Evolutionary conservation across 1,140 invertebrate genomes (phyloP), one percentile per base, ranked within the genome.

Genomic region (Lasioglossum albipes): DNA sequence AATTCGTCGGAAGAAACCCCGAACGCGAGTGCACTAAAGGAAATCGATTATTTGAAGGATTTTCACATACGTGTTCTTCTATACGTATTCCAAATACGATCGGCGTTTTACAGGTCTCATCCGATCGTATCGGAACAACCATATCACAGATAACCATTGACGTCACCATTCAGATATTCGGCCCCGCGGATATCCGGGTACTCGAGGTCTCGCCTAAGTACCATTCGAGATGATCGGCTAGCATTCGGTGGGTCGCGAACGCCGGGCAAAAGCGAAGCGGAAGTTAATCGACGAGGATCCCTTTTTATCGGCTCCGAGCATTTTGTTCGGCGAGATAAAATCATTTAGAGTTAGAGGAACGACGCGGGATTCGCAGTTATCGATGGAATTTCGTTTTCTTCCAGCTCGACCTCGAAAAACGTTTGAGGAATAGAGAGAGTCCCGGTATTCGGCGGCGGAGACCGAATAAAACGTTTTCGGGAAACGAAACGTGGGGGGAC

Each of bases 241-340:
- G n/a, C 20, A 36, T 70, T 49, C 27, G 22, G n/a, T 36, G 54
- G 54, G 61, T 84, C 64, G 20, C 69, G 83, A 85, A 74, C 52
- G 65, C 10, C 49, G 54, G 22, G 71, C 73, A 75, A 76, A 75
- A 86, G 77, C 61, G 72, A 42, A 82, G 74, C 83, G 84, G 77
- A 84, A 83, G 84, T 86, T 85, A 85, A 85, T 86, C 84, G 75
- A 85, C 79, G 49, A 13, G 61, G 69, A 84, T 76, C 82, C 66
- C 78, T 84, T 85, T 81, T 81, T 84, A 84, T 84, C 83, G 80
- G 62, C 69, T 59, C 57, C 7, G 41, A 68, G 62, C 77, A 79
- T 84, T 81, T 81, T 81, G 77, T 78, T 84, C 72, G 66, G 54
- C 72, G 72, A 64, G 77, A 66, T 84, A 80, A 84, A 84, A 84